A percentile compares a stretch with the other conserved stretches of the same genome.
phyloP scores from a whole-genome alignment of 2,888 invertebrate genomes.

The Drosophila macrospina region DNA sequence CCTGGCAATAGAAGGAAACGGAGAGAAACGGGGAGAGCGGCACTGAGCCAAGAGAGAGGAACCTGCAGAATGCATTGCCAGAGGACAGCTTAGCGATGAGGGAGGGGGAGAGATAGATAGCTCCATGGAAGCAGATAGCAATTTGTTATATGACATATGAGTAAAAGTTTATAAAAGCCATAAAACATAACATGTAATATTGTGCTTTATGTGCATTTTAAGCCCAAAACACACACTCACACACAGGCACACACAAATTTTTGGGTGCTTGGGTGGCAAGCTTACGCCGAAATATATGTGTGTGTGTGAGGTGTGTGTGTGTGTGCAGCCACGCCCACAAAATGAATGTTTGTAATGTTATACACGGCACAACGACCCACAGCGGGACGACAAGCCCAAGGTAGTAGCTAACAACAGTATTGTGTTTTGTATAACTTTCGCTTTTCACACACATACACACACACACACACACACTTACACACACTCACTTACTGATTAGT shows the following conservation, averaged over 20 bases:
- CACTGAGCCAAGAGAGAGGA: slow-evolving; percentile 17
- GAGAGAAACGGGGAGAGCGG: slow-evolving; percentile 16
- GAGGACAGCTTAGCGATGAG: neutral
- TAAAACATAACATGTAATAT: slow-evolving; percentile 56
- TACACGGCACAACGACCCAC: slow-evolving; percentile 61
- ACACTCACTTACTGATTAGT: slow-evolving; percentile 32
- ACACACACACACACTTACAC: slow-evolving; percentile 28
- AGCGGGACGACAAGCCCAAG: slow-evolving; percentile 54
- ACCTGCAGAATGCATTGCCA: neutral
- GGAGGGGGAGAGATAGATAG: neutral
- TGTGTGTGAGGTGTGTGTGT: slow-evolving; percentile 4
- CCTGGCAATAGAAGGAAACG: slow-evolving; percentile 16
- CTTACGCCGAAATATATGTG: neutral
- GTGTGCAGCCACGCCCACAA: slow-evolving; percentile 55
- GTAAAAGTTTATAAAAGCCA: slow-evolving; percentile 69
- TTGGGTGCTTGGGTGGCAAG: slow-evolving; percentile 15
- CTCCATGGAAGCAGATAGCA: slow-evolving; percentile 25
- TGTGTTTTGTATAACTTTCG: slow-evolving; percentile 69
- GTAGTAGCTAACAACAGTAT: slow-evolving; percentile 74
- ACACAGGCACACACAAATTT: slow-evolving; percentile 25
- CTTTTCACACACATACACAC: slow-evolving; percentile 49
- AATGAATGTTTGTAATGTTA: slow-evolving; percentile 71
- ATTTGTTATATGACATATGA: slow-evolving; percentile 68
- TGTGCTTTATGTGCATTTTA: slow-evolving; percentile 78
- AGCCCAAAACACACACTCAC: slow-evolving; percentile 53